Evolutionary conservation across 2,888 invertebrate species (phyloP), one percentile per base, ranked within the genome.

Genomic region (Thymelicus acteon): DNA sequence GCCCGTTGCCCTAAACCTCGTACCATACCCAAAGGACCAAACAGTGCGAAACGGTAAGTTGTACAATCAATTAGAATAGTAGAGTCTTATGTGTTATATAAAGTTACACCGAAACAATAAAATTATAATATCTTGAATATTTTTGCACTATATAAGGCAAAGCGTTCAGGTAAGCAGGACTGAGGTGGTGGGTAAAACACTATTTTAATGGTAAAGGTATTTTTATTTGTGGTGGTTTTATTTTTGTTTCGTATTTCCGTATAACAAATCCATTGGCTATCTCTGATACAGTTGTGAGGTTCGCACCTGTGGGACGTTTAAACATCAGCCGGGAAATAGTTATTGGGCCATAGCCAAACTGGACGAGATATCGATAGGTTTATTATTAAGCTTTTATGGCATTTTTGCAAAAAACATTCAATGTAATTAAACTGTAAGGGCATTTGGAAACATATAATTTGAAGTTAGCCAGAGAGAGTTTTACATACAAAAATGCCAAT

Each of bases 41-140:
- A 95, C 95, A 60, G 96, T 98, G 75, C 96, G 97, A 95, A 96
- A 97, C 95, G 97, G 98, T 98, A 92, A 96, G 97, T 95, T 49
- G n/a, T 54, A 31, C 7, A 24, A 19, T 37, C 58, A 61, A 12
- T 49, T 40, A 10, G 52, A 54, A 39, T 37, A 47, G 1, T 49
- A 7, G 13, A 64, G 5, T 52, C 2, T 15, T 19, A 15, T n/a
- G 8, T 8, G 8, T 52, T 52, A 15, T 19, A 7, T 52, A 52
- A 15, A 52, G 19, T 8, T 52, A 44, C 63, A 44, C 6, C 8
- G 7, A 52, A 52, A 19, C 10, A 52, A 19, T 19, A 52, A 6
- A 24, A 10, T n/a, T 37, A 24, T 48, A 48, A 24, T 48, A 48
- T 40, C 58, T 54, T 60, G 13, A 39, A 67, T 24, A 60, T 67